Base-by-base conservation (phyloP, 2,113 vertebrate species). In the Hippocampus zosterae region DNA sequence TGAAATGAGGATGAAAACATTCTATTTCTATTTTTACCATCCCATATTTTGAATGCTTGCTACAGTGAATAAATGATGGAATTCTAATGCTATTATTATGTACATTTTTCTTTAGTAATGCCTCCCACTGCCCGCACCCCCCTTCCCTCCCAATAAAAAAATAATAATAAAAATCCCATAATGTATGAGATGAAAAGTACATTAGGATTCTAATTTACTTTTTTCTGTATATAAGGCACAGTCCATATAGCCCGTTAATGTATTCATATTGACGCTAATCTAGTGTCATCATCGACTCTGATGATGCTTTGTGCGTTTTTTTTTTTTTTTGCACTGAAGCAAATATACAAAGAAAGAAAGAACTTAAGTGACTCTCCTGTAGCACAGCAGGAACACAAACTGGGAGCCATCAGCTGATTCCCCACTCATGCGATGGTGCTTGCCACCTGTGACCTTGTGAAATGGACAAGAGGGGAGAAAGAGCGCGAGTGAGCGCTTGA, bases 361-460 rank as follows among this genome's bases (percentile, higher is more conserved):
- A 37, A 37, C 33, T 6, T 37, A 5, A 1, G 33, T 37, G 5
- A 7, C 33, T 37, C 42, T 44, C 10, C 16, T 37, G 21, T 33
- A 25, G 46, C 62, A 13, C 10, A n/a, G 13, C 72, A 68, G 75
- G 69, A 74, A 73, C 65, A 72, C 70, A 21, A 21, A 37, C 75
- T 74, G 41, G 55, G 71, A 68, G 76, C 68, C 40, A 65, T 85
- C 81, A 81, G 69, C 74, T 75, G 84, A 79, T 72, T 81, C 69
- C 64, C 56, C 70, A 62, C 61, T 81, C 41, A 63, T 67, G 79
- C 67, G 80, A 70, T 42, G 67, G 62, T 67, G 73, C 72, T 65
- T 55, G 82, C 82, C 81, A 80, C 56, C 76, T 74, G 42, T 84
- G 80, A 88, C 85, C 86, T 85, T 87, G 87, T 83, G 74, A 87